Evolutionary conservation across 2,888 invertebrate species (phyloP), one percentile per base, ranked within the genome.

Genomic region (Unio pictorum): DNA sequence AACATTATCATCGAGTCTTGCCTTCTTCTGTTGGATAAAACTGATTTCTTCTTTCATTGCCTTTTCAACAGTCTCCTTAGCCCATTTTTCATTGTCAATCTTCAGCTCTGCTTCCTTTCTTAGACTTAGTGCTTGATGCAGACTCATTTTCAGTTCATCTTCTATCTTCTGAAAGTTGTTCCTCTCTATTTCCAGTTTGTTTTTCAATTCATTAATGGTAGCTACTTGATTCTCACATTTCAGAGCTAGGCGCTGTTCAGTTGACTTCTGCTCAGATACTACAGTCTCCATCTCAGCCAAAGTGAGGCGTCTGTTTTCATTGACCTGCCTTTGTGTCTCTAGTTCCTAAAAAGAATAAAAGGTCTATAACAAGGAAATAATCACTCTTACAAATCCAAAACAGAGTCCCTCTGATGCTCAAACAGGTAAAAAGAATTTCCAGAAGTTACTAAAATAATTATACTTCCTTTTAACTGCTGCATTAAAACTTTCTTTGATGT

Each of bases 281-380:
- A 73, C 78, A 4, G 67, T 58, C 62, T 80, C 80, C 55, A 75
- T 64, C 17, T 78, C 71, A 17, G 72, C 67, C 18, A 80, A 69
- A 5, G 80, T 80, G 55, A 68, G 66, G 18, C 78, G 26, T 55
- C 79, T 61, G 26, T 62, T 71, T 56, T 78, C 81, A 68, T 67
- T 73, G 5, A 71, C 69, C 20, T 64, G 62, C 55, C 73, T 74
- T 20, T 76, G 74, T 18, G 65, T 60, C 61, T 81, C 81, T 59
- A 73, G 55, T 60, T 81, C 81, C 81, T 81, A 69, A 5, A 74
- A 69, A 54, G 57, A 62, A 59, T 60, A 58, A 17, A 56, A 23
- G 58, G 11, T 30, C 23, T 57, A 56, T 17, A 18, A n/a, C 28
- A n/a, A 65, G 20, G 23, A 15, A 30, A 17, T 45, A 11, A 45